Evolutionary conservation across 2,797 vertebrate genomes (phyloP).

Genomic region (Sebastiscus tertius): DNA sequence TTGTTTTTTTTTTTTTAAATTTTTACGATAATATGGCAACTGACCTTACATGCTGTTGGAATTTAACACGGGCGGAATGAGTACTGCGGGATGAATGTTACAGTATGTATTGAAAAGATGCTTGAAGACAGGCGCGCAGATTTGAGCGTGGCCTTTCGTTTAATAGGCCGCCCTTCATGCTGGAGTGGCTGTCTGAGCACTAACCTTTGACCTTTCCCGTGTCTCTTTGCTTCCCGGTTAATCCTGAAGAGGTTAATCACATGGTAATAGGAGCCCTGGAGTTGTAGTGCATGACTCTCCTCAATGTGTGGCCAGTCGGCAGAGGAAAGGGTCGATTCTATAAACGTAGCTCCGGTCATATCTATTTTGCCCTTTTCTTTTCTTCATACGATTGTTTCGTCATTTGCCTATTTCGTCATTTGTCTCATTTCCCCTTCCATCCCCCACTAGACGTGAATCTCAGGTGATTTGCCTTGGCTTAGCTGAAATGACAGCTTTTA

Average conservation of each 20-base stretch:
- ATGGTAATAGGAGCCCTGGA: constrained; percentile 65
- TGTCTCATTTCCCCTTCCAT: constrained; percentile 17
- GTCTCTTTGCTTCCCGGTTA: constrained; percentile 58
- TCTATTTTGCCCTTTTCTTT: background rate
- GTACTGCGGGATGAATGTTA: constrained; percentile 1
- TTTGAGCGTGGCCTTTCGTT: constrained; percentile 53
- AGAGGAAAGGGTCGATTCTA: constrained; percentile 5
- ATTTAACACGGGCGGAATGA: constrained; percentile 43
- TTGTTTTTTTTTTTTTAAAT: constrained; percentile 30
- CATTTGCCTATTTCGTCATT: constrained; percentile 19
- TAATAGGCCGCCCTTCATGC: constrained; percentile 58
- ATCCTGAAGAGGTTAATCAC: constrained; percentile 72
- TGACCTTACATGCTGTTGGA: constrained; percentile 63
- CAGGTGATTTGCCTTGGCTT: constrained; percentile 57
- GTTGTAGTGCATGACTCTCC: constrained; percentile 24
- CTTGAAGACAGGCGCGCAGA: constrained; percentile 33
- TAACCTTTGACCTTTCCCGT: constrained; percentile 57
- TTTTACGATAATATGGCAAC: constrained; percentile 59
- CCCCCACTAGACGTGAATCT: constrained; percentile 3
- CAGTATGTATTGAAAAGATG: constrained; percentile 25
- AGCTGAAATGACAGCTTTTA: constrained; percentile 68
- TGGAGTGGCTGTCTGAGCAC: constrained; percentile 50
- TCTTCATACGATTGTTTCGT: background rate
- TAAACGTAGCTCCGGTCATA: constrained; percentile 1
- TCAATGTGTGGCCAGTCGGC: constrained; percentile 35